Evolutionary conservation across 2,113 vertebrate species (phyloP).

Genomic region (Condylura cristata): DNA sequence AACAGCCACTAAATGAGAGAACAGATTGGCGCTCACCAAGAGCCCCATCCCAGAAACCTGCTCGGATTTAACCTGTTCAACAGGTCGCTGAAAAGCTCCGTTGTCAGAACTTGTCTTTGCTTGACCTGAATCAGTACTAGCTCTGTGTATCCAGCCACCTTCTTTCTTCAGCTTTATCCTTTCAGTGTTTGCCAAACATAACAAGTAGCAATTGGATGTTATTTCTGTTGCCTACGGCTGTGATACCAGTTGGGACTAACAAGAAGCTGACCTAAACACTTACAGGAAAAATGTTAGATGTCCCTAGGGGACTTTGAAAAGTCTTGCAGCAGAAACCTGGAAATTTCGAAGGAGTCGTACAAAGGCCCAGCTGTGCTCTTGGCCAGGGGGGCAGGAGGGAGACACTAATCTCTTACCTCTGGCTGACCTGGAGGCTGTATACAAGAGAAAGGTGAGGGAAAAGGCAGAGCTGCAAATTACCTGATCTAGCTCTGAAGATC

Average conservation of each 20-base stretch:
- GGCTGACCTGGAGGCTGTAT: neutral
- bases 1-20: neutral
- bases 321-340: neutral
- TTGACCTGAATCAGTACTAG: neutral
- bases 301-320: neutral
- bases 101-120: neutral
- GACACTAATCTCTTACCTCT: neutral
- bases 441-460: neutral
- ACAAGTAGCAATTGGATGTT: neutral
- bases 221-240: neutral
- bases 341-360: neutral
- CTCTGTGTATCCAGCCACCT: neutral
- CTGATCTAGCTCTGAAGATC: neutral
- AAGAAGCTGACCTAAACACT: neutral
- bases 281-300: neutral
- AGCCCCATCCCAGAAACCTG: neutral
- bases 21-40: neutral
- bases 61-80: too few species aligned
- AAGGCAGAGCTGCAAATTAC: neutral
- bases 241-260: neutral
- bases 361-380: neutral
- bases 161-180: neutral
- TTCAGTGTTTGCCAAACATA: neutral
- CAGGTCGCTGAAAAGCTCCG: neutral
- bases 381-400: neutral